Base-by-base conservation (phyloP, 1,140 invertebrate genomes). In the Melitaea cinxia region DNA sequence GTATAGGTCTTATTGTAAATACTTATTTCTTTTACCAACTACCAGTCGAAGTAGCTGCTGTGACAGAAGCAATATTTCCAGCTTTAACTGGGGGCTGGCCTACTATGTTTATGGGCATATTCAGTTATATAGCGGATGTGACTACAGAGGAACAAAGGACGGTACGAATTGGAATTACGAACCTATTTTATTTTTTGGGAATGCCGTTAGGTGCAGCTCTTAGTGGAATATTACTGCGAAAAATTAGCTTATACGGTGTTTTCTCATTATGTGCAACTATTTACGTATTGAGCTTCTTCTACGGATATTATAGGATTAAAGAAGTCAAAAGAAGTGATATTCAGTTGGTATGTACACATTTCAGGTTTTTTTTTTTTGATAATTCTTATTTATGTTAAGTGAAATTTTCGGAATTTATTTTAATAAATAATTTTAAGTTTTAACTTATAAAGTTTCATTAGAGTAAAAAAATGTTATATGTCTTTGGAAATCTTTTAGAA, bases 41-140 rank as follows among this genome's bases (percentile, higher is more conserved):
- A n/a, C 95, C 95, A 0, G 95, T 96, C 91, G 95, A 96, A 88
- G 94, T 93, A 0, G 94, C 94, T 3, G 95, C 95, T 0, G 91
- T 96, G 0, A 93, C 95, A 3, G 95, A 96, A 83, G 94, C 94
- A 1, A 90, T 96, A 30, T 96, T 96, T 81, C 95, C 95, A 0
- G 95, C 95, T 0, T 73, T 98, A 0, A 95, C 95, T 4, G 96
- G 96, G 0, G 96, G 96, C 1, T 96, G 95, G 94, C 96, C 97
- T 72, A 96, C 96, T 14, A 95, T 97, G 94, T 94, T 97, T 67
- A 97, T 97, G 95, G 95, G 95, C 10, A 94, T 96, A 28, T 98
- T 97, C 82, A 97, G 96, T 81, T 98, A 97, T 75, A 95, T 98
- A 37, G 95, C 94, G 0, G 96, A 98, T 80, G 94, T 97, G 6